Base-by-base conservation (phyloP, 1,140 invertebrate genomes). In the Sycophaga agraensis region DNA sequence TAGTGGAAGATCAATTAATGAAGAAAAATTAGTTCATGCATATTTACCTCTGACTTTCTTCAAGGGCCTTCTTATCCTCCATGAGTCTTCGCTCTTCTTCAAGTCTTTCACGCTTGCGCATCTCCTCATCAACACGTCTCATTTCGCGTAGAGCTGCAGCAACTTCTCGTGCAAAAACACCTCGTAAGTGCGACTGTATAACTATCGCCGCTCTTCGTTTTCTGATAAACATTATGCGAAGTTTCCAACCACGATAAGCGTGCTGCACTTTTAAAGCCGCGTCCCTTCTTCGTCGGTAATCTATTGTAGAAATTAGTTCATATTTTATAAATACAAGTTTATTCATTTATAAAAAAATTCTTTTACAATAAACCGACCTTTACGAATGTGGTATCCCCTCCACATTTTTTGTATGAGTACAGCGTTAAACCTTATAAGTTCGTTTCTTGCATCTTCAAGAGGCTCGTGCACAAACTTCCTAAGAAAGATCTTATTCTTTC, bases 91-190 rank as follows among this genome's bases (percentile, higher is more conserved):
- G 79, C 74, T 90, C 88, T 72, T 88, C 85, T 70, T 91, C 89
- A 59, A 86, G 63, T 66, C 88, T 85, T 69, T 93, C 90, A 54
- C 91, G 82, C 69, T 91, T 86, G 59, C 88, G 84, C 84, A 94
- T 91, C 82, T 96, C 93, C 72, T 95, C 92, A 77, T 97, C 94
- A 24, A 96, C 90, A n/a, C 90, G 82, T 67, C 89, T 85, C 90
- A 95, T 94, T 83, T 96, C 92, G 1, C 91, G 80, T 43, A 97
- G 74, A 2, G 93, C 92, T 6, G 88, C 81, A 0, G 94, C 94
- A 9, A 89, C 88, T 76, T 93, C 91, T 46, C 94, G 81, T 0
- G 94, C 94, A 81, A 95, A 95, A 69, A 94, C 92, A 40, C 94
- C 94, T 34, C 95, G 83, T 45, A 95, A 79, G 80, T 91, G 91